Evolutionary conservation across 2,113 vertebrate species (phyloP).

Genomic region (Saimiri boliviensis): DNA sequence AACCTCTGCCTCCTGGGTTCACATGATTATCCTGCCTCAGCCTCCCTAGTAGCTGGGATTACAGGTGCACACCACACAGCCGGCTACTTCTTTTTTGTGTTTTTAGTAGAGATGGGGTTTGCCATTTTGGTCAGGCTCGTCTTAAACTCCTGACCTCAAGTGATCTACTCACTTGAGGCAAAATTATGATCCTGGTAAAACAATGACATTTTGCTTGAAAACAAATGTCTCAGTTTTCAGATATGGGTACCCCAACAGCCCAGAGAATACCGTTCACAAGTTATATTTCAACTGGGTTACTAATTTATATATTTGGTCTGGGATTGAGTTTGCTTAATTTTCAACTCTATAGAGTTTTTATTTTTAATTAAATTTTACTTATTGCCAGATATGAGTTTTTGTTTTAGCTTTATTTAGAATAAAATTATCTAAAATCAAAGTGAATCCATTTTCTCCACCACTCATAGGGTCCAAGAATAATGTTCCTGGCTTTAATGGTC

Average conservation of each 20-base stretch:
- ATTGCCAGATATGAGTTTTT: not conserved
- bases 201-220: not conserved
- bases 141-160: too few relatives aligned
- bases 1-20: too few relatives aligned
- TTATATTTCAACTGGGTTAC: not conserved
- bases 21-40: too few relatives aligned
- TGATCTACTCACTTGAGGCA: not conserved
- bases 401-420: not conserved
- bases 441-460: not conserved
- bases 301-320: not conserved
- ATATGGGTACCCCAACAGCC: not conserved
- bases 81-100: too few relatives aligned
- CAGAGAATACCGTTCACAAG: not conserved
- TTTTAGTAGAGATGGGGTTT: too few relatives aligned
- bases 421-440: not conserved
- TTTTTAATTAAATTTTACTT: not conserved
- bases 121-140: too few relatives aligned
- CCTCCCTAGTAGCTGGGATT: too few relatives aligned
- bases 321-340: not conserved
- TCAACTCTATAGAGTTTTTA: not conserved
- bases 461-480: not conserved
- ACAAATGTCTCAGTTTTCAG: not conserved
- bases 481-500: not conserved
- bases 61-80: too few relatives aligned
- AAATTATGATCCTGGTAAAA: not conserved